Base-by-base conservation (phyloP, 2,797 vertebrate species). In the Phoebastria nigripes region DNA sequence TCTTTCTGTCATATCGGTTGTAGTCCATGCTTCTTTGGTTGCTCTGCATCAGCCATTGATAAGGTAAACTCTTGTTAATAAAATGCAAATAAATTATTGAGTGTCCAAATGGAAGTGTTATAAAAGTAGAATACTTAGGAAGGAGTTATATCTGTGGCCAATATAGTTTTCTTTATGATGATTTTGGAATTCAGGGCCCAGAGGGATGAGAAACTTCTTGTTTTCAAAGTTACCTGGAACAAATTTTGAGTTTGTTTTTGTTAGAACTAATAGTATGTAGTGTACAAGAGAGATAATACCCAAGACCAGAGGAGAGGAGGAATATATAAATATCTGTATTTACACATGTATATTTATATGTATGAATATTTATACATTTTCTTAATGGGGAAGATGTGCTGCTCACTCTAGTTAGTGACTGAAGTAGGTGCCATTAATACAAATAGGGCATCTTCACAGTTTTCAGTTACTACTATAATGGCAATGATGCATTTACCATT, bases 41-140 rank as follows among this genome's bases (percentile, higher is more conserved):
- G 99, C 99, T 47, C 98, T 99, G 86, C 99, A 99, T 97, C 99
- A 99, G 91, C 99, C 99, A 66, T 98, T 99, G 76, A 99, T 99
- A 98, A 99, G 99, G 99, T 99, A 97, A 98, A 65, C 41, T 65
- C 39, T 29, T 41, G 4, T 42, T 49, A 66, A 79, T 84, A 81
- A 86, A 79, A 77, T 56, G 31, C 18, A 85, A 39, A 66, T 93
- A 29, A 88, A 52, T 70, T 51, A 33, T 9, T 63, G 51, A 56
- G 35, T 70, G 20, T 66, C 69, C 46, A 69, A 12, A 69, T 78
- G 41, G 37, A 89, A 79, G 77, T 78, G 22, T 24, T 89, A 13
- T 17, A 25, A 71, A 44, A 87, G 5, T 10, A 54, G 44, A 79
- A 26, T 71, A 39, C 20, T 87, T 72, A 25, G 15, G 61, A 78